Base-by-base conservation (phyloP, 2,113 vertebrate species). In the Sinocyclocheilus rhinocerous region DNA sequence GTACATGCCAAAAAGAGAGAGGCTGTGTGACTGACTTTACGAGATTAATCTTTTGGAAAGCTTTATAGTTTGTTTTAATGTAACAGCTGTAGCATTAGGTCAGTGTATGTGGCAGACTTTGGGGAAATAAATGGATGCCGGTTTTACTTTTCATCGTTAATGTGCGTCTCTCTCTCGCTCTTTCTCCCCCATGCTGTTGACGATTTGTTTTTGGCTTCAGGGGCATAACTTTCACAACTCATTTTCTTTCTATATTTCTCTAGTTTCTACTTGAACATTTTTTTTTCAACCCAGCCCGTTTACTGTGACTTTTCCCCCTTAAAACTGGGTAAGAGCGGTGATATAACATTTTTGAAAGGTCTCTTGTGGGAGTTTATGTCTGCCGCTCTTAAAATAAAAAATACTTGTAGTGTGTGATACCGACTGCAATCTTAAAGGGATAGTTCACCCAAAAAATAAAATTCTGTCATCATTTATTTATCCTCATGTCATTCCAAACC, bases 171-270 rank as follows among this genome's bases (percentile, higher is more conserved):
- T 63, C 59, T 63, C 22, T 11, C 67, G 0, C 33, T 39, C 33
- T 70, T 33, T 72, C 16, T 72, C 20, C 42, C 10, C 20, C 22
- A 11, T 73, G 11, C 39, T n/a, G 70, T 45, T 45, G 20, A 24
- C 5, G 22, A 75, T 24, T 75, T 48, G 22, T 75, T 75, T 48
- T 4, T 75, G 72, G 72, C 72, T 75, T 75, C 39, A 48, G 72
- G 72, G 72, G 22, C 20, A 42, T 45, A 45, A n/a, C 5, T 1
- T 75, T 75, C 12, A 2, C 39, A 24, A 45, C 22, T 73, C 11
- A 45, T 73, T 42, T 73, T 73, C 70, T 16, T 5, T 73, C 20
- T 13, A n/a, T 39, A 45, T 48, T 45, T 75, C 72, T 72, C 36
- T 12, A 72, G 69, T 42, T 72, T 72, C 36, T 75, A 20, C 70